Evolutionary conservation across 2,113 vertebrate species (phyloP).

Genomic region (Ictidomys tridecemlineatus): DNA sequence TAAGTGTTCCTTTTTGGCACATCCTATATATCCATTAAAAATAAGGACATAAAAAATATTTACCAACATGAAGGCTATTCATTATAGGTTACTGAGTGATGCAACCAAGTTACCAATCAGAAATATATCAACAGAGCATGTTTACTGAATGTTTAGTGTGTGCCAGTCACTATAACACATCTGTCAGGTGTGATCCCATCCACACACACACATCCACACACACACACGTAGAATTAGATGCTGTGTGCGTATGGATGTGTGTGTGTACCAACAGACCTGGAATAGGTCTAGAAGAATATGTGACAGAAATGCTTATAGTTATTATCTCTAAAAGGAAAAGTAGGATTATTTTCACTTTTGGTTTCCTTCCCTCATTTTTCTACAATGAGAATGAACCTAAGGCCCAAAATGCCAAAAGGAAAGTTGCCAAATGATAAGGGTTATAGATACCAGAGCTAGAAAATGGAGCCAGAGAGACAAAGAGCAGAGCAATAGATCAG

Average conservation of each 20-base stretch:
- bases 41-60: not conserved
- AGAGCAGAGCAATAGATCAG: slow-evolving; percentile 61
- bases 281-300: not conserved
- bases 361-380: slow-evolving; percentile 58
- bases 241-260: not conserved
- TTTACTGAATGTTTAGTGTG: not conserved
- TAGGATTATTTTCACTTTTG: slow-evolving; percentile 49
- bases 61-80: not conserved
- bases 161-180: not conserved
- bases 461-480: slow-evolving; percentile 63
- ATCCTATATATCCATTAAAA: not conserved
- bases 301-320: not conserved
- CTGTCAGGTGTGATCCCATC: not conserved
- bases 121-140: not conserved
- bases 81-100: not conserved
- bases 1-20: not conserved
- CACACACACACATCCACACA: too few relatives aligned
- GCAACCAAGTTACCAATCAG: not conserved
- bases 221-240: too few relatives aligned
- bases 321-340: slow-evolving; percentile 20
- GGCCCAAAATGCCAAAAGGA: slow-evolving; percentile 45
- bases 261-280: not conserved
- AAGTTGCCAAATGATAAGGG: slow-evolving; percentile 66
- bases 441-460: slow-evolving; percentile 67
- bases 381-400: slow-evolving; percentile 30